Percentiles rank a stretch among this genome's conserved stretches.
phyloP scores from a whole-genome alignment of 2,113 vertebrate species.

The Cairina moschata region DNA sequence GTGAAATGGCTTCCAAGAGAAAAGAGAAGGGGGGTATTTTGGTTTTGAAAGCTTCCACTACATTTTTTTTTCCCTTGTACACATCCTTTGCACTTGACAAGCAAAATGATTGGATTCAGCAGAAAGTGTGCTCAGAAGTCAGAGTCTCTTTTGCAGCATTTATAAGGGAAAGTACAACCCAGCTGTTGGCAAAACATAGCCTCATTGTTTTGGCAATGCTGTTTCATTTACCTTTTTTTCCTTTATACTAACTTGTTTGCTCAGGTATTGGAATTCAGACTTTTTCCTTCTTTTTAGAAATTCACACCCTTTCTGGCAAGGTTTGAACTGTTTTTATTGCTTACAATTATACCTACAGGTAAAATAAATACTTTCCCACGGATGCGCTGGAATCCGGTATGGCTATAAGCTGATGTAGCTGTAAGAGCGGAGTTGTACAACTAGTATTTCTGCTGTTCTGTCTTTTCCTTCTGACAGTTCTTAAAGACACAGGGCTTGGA shows the following conservation, averaged over 20 bases:
- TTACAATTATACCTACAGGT: conserved; percentile 78
- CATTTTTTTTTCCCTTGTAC: not conserved
- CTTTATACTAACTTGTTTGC: conserved; percentile 75
- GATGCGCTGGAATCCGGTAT: conserved; percentile 65
- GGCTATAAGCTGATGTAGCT: conserved; percentile 58
- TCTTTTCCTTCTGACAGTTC: conserved; percentile 41
- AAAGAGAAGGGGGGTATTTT: not conserved
- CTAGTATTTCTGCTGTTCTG: conserved; percentile 70
- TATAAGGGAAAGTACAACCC: conserved; percentile 66
- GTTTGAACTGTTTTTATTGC: conserved; percentile 72
- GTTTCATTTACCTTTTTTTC: conserved; percentile 49
- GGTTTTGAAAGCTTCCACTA: not conserved
- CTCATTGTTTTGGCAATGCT: conserved; percentile 73
- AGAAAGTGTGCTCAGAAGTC: conserved; percentile 48
- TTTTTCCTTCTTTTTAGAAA: conserved; percentile 75
- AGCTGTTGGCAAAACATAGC: conserved; percentile 69
- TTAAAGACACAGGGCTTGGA: conserved; percentile 54
- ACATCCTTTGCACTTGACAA: not conserved
- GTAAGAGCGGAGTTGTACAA: conserved; percentile 62
- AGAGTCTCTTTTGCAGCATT: conserved; percentile 17
- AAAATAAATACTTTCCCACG: conserved; percentile 80
- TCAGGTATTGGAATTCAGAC: conserved; percentile 78
- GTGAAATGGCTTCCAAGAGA: conserved; percentile 10
- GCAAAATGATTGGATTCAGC: not conserved
- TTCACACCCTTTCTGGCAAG: conserved; percentile 77